Evolutionary conservation across 2,113 vertebrate genomes (phyloP).

Genomic region (Sprattus sprattus): DNA sequence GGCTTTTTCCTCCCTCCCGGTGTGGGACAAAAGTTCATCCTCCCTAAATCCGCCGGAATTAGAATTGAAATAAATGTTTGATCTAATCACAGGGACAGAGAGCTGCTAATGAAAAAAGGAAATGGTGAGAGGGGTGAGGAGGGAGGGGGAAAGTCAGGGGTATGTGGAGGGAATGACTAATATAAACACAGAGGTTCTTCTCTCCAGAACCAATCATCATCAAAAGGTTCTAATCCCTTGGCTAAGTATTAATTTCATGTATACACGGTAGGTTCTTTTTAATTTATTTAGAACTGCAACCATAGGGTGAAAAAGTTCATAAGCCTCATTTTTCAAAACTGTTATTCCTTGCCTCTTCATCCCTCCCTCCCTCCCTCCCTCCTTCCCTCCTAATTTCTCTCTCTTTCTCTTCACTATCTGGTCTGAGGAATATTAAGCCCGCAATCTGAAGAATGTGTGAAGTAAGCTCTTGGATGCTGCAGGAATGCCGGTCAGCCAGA

Average conservation of each 20-base stretch:
- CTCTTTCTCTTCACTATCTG: conserved; percentile 2
- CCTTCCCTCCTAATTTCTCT: background rate
- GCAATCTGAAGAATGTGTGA: conserved; percentile 41
- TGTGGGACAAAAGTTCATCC: background rate
- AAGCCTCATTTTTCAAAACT: conserved; percentile 17
- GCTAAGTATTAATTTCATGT: background rate
- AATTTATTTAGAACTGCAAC: conserved; percentile 41
- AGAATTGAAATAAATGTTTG: conserved; percentile 13
- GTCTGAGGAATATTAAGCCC: conserved; percentile 35
- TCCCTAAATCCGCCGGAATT: conserved; percentile 10
- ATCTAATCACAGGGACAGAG: conserved; percentile 14
- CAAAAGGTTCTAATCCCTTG: background rate
- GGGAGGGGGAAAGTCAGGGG: background rate
- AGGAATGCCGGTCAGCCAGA: background rate
- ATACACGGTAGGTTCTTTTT: background rate
- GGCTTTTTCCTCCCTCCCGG: background rate
- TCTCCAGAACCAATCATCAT: background rate
- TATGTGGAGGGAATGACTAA: background rate
- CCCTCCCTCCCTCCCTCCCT: background rate
- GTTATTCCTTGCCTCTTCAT: conserved; percentile 21
- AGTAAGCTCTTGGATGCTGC: conserved; percentile 40
- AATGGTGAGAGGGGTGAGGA: background rate
- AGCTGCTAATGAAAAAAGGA: background rate
- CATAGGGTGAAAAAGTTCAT: conserved; percentile 20
- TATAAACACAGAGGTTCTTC: background rate